Percentiles rank a stretch among this genome's conserved stretches.
Conservation (phyloP, 2,888 invertebrate species). For the Cepaea hortensis region DNA sequence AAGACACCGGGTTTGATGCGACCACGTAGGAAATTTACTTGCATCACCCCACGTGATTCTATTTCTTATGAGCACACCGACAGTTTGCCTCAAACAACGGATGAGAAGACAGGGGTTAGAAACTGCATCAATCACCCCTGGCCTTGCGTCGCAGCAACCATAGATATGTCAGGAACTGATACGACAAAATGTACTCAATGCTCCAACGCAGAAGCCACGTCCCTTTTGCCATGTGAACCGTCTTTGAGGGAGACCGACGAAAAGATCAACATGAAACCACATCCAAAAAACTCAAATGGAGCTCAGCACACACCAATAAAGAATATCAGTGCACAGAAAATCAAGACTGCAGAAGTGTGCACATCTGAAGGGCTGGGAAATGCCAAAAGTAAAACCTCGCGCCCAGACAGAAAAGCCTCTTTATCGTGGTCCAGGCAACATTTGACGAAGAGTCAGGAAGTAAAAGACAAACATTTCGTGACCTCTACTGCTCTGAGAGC, state of each 20-base stretch:
- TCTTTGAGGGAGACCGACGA: background rate
- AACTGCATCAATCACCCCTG: too few relatives aligned
- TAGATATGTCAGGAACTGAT: background rate
- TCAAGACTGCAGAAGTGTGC: background rate
- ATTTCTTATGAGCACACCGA: background rate
- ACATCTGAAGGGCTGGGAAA: background rate
- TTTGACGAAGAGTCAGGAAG: slow-evolving; percentile 13
- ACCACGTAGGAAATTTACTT: background rate
- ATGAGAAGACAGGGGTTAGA: background rate
- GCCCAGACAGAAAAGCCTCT: background rate
- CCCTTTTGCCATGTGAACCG: too few relatives aligned
- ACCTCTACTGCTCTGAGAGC: background rate
- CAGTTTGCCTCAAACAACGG: background rate
- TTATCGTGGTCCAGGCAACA: slow-evolving; percentile 23
- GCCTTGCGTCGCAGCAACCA: background rate
- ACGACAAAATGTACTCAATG: background rate
- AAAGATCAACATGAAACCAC: background rate
- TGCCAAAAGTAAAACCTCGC: background rate
- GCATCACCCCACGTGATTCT: background rate
- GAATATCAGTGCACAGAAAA: background rate
- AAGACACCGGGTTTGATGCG: too few relatives aligned
- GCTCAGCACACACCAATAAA: background rate
- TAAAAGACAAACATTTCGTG: background rate
- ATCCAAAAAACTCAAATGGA: background rate
- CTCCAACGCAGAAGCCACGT: background rate